Base-by-base conservation (phyloP, 2,888 invertebrate genomes). In the Monoplex corrugatus region DNA sequence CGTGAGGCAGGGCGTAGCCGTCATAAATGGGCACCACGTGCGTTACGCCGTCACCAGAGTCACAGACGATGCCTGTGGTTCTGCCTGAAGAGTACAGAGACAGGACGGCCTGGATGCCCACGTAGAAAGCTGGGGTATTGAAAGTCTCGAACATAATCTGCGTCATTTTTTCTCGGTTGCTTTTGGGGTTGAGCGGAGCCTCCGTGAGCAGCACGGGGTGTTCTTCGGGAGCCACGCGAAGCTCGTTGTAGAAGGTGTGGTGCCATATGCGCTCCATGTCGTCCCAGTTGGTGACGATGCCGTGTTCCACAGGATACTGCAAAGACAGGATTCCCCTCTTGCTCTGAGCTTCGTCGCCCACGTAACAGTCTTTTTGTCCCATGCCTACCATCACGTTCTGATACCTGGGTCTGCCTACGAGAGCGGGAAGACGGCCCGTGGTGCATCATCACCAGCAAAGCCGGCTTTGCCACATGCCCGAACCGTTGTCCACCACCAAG, bases 141-240 rank as follows among this genome's bases (percentile, higher is more conserved):
- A 98, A 98, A 95, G 98, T 98, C 92, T 96, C 96, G 92, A 96
- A 96, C 95, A 96, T 96, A 92, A 96, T 94, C 91, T 94, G 94
- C 6, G 6, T 6, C 63, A 23, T 68, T 50, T 50, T 50, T 50
- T 50, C 23, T 0, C 50, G 23, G 50, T 50, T 13, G 13, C 50
- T 23, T 50, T 13, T 50, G 23, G 13, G 50, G 50, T 50, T 50
- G 50, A 50, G 50, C 23, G 98, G 98, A 92, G 98, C 98, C 96
- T 98, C 98, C 91, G 98, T 98, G 93, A 98, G 97, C 94, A 98
- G 97, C 94, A 98, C 98, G 90, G 98, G 98, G 96, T 98, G 98
- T 96, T 98, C 98, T 96, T 98, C 98, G 91, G 98, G 98, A 88
- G 98, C 98, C 88, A 99, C 98, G 96, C 99, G 97, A 96, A 99